Conservation (phyloP, 2,113 vertebrate species). For the Sapajus apella region DNA sequence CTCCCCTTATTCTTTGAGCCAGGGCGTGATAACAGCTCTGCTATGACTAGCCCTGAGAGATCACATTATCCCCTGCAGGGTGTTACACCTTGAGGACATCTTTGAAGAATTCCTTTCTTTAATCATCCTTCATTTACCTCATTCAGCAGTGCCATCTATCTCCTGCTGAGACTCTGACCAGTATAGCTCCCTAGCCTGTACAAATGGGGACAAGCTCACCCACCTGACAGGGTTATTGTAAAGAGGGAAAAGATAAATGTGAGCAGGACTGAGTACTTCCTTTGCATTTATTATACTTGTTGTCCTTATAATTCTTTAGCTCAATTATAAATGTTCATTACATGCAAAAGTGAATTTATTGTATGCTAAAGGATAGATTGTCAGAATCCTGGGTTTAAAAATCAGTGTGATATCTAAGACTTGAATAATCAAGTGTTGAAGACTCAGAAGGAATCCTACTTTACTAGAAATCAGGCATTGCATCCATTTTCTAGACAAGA, state of each 20-base stretch:
- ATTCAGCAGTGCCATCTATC: not conserved
- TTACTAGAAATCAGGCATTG: not conserved
- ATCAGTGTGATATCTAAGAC: not conserved
- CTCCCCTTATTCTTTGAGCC: not conserved
- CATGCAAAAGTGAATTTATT: not conserved
- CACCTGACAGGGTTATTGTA: not conserved
- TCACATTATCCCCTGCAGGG: not conserved
- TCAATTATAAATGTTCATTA: constrained; percentile 36
- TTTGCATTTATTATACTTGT: not conserved
- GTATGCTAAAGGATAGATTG: not conserved
- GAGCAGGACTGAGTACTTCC: not conserved
- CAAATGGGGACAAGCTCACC: not conserved
- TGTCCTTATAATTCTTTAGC: not conserved
- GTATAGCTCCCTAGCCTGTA: not conserved
- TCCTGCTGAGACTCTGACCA: not conserved
- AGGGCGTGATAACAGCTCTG: not conserved
- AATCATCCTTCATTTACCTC: not conserved
- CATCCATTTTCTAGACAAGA: not conserved
- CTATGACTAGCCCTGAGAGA: not conserved
- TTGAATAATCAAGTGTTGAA: not conserved
- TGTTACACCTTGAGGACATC: not conserved
- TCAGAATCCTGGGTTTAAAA: constrained; percentile 37
- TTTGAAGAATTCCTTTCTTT: not conserved
- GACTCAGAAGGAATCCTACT: not conserved
- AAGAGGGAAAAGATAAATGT: not conserved